Conservation (phyloP, 1,140 invertebrate genomes). For the Cydia fagiglandana region DNA sequence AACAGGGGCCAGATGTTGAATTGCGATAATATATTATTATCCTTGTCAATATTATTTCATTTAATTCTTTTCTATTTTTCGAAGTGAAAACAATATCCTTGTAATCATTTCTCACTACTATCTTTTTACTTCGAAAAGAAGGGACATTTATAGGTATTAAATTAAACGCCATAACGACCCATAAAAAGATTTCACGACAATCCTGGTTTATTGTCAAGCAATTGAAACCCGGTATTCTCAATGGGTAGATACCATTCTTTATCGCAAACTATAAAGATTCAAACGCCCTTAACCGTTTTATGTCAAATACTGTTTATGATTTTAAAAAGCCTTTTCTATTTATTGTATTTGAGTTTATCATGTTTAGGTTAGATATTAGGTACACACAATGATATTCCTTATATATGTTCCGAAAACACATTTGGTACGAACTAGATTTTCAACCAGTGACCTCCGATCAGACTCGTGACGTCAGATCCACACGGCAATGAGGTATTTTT, state of each 20-base stretch:
- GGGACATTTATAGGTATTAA: slow-evolving; percentile 3
- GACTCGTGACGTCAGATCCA: too few species aligned
- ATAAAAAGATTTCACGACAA: slow-evolving; percentile 12
- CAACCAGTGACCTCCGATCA: too few species aligned
- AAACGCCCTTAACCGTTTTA: neutral
- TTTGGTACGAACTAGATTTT: too few species aligned
- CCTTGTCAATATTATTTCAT: too few species aligned
- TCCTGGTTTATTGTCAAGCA: slow-evolving; percentile 25
- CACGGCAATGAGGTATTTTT: too few species aligned
- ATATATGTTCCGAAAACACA: too few species aligned
- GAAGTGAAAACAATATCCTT: neutral
- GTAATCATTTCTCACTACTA: neutral
- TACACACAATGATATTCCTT: too few species aligned
- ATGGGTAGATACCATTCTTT: slow-evolving; percentile 20
- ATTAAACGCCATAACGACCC: slow-evolving; percentile 22
- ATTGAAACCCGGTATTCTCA: slow-evolving; percentile 13
- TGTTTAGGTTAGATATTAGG: too few species aligned
- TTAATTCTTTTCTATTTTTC: neutral
- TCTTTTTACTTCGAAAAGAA: neutral
- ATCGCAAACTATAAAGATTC: slow-evolving; percentile 17
- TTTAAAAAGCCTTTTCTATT: too few species aligned
- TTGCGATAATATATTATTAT: too few species aligned
- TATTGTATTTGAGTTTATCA: too few species aligned
- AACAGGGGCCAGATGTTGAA: too few species aligned
- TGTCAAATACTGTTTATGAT: neutral